Conservation (phyloP, 2,888 invertebrate genomes). For the Nephrotoma flavescens region DNA sequence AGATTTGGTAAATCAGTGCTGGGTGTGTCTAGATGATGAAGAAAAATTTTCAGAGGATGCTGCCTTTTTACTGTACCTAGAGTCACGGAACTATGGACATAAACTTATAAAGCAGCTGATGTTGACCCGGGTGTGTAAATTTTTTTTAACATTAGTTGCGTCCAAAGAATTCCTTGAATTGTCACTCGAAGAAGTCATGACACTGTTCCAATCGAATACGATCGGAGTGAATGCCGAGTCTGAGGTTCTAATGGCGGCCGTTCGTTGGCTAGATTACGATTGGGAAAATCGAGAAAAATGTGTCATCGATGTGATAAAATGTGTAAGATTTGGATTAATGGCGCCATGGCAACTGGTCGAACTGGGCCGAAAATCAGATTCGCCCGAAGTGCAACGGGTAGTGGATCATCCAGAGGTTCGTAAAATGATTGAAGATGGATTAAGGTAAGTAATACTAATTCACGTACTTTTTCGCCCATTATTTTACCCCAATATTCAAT, state of each 20-base stretch:
- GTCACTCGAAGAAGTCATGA: constrained; percentile 46
- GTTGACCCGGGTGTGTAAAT: constrained; percentile 54
- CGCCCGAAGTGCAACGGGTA: constrained; percentile 53
- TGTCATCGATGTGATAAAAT: constrained; percentile 46
- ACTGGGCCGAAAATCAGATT: constrained; percentile 57
- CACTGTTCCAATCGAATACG: constrained; percentile 53
- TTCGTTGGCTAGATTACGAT: constrained; percentile 61
- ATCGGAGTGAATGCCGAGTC: constrained; percentile 57
- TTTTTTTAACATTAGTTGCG: constrained; percentile 61
- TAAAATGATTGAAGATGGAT: constrained; percentile 64
- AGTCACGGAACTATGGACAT: constrained; percentile 37
- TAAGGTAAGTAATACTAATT: constrained; percentile 41
- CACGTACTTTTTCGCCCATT: not conserved
- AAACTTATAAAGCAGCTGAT: constrained; percentile 19
- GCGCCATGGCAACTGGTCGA: constrained; percentile 69
- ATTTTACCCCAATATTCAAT: not conserved
- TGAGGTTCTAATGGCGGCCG: constrained; percentile 53
- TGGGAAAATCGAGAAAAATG: constrained; percentile 45
- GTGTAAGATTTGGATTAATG: constrained; percentile 63
- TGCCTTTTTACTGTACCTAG: constrained; percentile 51
- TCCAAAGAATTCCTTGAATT: constrained; percentile 57
- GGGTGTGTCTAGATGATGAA: constrained; percentile 57
- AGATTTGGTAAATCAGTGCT: constrained; percentile 61
- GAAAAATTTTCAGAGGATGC: constrained; percentile 58
- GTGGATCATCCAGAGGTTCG: constrained; percentile 51